A percentile compares a stretch with the other conserved stretches of the same genome.
Evolutionary conservation across 2,797 vertebrate genomes (phyloP).

Genomic region (Sebastes minor): DNA sequence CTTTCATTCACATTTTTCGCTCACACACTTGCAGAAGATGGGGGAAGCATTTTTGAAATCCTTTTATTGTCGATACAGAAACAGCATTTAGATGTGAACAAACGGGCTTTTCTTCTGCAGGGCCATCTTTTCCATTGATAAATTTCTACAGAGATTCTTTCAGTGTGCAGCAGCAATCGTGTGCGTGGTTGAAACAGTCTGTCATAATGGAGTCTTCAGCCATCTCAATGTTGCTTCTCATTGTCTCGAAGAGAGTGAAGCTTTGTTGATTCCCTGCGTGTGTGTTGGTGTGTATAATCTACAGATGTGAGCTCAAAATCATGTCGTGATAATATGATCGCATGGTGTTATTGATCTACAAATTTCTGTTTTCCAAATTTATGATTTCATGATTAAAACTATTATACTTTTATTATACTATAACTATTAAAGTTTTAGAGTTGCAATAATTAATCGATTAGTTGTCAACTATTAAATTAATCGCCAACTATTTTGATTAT

Average conservation of each 20-base stretch:
- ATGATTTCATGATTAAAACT: neutral
- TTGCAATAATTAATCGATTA: too few relatives aligned
- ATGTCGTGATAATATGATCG: neutral
- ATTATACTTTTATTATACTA: too few relatives aligned
- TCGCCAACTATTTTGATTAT: too few relatives aligned
- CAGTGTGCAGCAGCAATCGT: slow-evolving; percentile 25
- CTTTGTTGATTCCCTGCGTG: slow-evolving; percentile 8
- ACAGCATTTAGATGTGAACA: slow-evolving; percentile 61
- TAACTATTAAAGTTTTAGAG: too few relatives aligned
- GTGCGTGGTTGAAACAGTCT: slow-evolving; percentile 56
- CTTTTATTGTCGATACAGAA: slow-evolving; percentile 60
- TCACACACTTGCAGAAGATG: slow-evolving; percentile 7
- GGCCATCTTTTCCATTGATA: slow-evolving; percentile 62
- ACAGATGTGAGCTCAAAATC: slow-evolving; percentile 3
- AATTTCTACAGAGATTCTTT: slow-evolving; percentile 49
- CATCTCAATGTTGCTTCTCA: slow-evolving; percentile 25
- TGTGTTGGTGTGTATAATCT: neutral
- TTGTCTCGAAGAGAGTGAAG: slow-evolving; percentile 31
- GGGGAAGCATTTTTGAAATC: slow-evolving; percentile 46
- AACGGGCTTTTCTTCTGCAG: slow-evolving; percentile 46
- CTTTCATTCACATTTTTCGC: slow-evolving; percentile 62
- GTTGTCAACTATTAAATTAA: too few relatives aligned
- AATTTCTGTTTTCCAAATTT: neutral
- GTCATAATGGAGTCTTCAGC: slow-evolving; percentile 48
- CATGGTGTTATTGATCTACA: neutral